A percentile compares a stretch with the other conserved stretches of the same genome.
phyloP scores from a whole-genome alignment of 2,797 vertebrate genomes.

The Mormyrus proboscirostris region DNA sequence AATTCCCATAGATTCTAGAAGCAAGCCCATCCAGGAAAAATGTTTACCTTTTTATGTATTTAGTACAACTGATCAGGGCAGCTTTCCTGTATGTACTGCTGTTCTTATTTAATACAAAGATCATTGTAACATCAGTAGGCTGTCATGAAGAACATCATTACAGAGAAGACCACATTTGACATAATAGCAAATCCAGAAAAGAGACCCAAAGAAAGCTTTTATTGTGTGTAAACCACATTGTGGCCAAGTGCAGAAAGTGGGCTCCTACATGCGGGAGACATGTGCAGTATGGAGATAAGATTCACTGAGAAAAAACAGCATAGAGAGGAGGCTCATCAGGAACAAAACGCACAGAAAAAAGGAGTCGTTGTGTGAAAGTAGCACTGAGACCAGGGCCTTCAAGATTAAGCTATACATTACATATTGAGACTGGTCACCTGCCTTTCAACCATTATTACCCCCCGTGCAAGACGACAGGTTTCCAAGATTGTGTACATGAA shows the following conservation, averaged over 20 bases:
- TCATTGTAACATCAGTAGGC: neutral
- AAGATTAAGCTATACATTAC: neutral
- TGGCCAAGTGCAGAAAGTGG: neutral
- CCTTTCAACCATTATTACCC: neutral
- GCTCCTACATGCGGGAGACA: neutral
- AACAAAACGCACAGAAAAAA: neutral
- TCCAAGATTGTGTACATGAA: neutral
- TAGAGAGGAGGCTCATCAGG: neutral
- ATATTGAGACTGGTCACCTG: neutral
- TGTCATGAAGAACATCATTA: neutral
- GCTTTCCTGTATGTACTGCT: neutral
- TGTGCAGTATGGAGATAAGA: slow-evolving; percentile 8
- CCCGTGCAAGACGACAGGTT: neutral
- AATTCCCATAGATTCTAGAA: neutral
- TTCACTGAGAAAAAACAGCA: slow-evolving; percentile 5
- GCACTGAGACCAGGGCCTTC: neutral
- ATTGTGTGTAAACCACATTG: neutral
- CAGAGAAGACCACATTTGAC: neutral
- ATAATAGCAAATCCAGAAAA: slow-evolving; percentile 1
- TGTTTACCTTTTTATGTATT: neutral
- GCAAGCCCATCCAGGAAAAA: neutral
- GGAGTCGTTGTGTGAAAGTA: neutral
- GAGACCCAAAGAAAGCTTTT: neutral
- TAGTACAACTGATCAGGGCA: neutral
- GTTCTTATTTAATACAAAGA: neutral